Base-by-base conservation (phyloP, 2,113 vertebrate species). In the Menidia beryllina region DNA sequence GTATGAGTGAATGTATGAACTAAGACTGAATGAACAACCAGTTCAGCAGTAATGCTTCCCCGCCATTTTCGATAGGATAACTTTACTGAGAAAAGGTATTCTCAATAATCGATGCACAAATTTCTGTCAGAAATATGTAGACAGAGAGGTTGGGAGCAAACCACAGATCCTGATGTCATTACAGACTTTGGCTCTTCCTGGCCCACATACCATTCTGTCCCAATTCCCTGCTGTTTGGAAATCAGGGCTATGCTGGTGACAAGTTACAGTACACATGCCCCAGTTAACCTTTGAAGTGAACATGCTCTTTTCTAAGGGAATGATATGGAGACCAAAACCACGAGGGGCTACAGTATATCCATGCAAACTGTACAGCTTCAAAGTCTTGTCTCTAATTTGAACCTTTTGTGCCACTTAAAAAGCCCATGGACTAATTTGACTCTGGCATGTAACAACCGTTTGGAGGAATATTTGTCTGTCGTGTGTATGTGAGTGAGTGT, bases 361-460 rank as follows among this genome's bases (percentile, higher is more conserved):
- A 86, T 75, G 85, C 89, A 89, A 86, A 88, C 87, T 80, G 77
- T 84, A 86, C 23, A 57, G 88, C 87, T 88, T 92, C 89, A 94
- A 92, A 93, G 91, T 85, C 83, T 69, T 75, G 86, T 79, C 88
- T 88, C 89, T 92, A 92, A 93, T 92, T 90, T 91, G 79, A 92
- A 91, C 86, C 88, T 86, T 92, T 87, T 88, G 86, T 88, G 88
- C 85, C 86, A 88, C 92, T 92, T 92, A 88, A 92, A 93, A 92
- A 89, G 85, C 81, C 66, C 78, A 78, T 72, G 67, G 82, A 87
- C 90, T 89, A 88, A 93, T 92, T 90, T 92, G 85, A 89, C 87
- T 92, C 88, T 90, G 91, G 88, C 80, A 89, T 86, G 84, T 84
- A 87, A 87, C 82, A 82, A 88, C 77, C 77, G 63, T 87, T 85